These are phyloP conservation scores for Meliscaeva auricollis DNA, from an alignment of 2,888 invertebrate genomes.

Conservation along the genomic window DNA sequence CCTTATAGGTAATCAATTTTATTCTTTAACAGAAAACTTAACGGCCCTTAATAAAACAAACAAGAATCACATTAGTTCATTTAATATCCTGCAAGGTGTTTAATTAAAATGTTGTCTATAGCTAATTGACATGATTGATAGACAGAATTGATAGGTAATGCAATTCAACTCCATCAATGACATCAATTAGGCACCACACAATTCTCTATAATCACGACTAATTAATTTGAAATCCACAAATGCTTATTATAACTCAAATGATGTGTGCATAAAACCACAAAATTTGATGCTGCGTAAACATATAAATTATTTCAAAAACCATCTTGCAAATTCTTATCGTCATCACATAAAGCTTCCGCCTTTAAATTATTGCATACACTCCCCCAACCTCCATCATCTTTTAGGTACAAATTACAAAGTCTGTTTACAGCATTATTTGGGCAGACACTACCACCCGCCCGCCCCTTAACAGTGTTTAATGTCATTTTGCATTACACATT, in stretches of 20 bases:
- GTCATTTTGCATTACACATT: slow-evolving; percentile 40
- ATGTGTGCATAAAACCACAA: not conserved
- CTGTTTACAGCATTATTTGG: too few relatives aligned
- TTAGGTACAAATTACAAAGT: not conserved
- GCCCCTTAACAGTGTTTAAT: not conserved
- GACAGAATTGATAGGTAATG: not conserved
- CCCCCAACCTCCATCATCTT: not conserved
- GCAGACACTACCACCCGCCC: not conserved
- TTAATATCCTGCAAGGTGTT: too few relatives aligned
- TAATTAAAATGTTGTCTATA: not conserved
- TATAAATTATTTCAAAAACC: not conserved
- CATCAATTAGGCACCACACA: slow-evolving; percentile 21
- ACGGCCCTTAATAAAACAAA: too few relatives aligned
- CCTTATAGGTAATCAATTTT: too few relatives aligned
- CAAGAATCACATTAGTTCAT: too few relatives aligned
- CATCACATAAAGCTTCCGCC: slow-evolving; percentile 20
- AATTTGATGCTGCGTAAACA: slow-evolving; percentile 17
- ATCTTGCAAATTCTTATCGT: not conserved
- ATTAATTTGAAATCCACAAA: slow-evolving; percentile 25
- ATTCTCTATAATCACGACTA: slow-evolving; percentile 1
- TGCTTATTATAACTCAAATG: not conserved
- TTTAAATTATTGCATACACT: not conserved
- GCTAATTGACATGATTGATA: not conserved
- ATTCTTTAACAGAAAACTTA: too few relatives aligned
- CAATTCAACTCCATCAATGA: not conserved